Conservation (phyloP, 2,113 vertebrate genomes). For the Leuciscus idus region DNA sequence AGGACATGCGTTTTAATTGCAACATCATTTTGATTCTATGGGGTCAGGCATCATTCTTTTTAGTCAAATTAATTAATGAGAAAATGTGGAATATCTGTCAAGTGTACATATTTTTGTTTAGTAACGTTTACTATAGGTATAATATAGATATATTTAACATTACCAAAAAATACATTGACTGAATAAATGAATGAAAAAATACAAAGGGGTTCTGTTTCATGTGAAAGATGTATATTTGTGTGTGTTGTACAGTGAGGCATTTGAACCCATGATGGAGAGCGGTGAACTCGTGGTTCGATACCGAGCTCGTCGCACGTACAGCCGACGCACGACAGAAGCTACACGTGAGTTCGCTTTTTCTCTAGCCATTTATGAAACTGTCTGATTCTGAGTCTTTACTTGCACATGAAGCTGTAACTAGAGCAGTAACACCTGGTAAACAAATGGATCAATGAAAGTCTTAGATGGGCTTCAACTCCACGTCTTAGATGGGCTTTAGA, state of each 20-base stretch:
- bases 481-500: background rate
- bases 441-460: background rate
- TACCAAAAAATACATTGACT: background rate
- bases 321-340: constrained; percentile 86
- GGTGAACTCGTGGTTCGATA: constrained; percentile 91
- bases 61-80: background rate
- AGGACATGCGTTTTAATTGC: background rate
- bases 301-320: constrained; percentile 86
- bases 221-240: background rate
- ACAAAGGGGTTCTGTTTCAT: background rate
- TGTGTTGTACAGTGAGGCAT: constrained; percentile 79
- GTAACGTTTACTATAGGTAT: background rate
- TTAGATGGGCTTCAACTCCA: background rate
- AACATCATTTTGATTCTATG: background rate
- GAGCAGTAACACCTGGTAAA: background rate
- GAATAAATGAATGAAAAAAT: background rate
- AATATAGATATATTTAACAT: background rate
- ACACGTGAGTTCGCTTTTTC: constrained; percentile 78
- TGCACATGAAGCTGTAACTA: background rate
- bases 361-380: background rate
- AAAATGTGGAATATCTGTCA: background rate
- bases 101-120: background rate
- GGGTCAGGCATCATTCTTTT: background rate
- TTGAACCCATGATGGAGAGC: constrained; percentile 87
- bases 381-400: background rate